Conservation (phyloP, 2,113 vertebrate species). For the Syngnathus typhle region DNA sequence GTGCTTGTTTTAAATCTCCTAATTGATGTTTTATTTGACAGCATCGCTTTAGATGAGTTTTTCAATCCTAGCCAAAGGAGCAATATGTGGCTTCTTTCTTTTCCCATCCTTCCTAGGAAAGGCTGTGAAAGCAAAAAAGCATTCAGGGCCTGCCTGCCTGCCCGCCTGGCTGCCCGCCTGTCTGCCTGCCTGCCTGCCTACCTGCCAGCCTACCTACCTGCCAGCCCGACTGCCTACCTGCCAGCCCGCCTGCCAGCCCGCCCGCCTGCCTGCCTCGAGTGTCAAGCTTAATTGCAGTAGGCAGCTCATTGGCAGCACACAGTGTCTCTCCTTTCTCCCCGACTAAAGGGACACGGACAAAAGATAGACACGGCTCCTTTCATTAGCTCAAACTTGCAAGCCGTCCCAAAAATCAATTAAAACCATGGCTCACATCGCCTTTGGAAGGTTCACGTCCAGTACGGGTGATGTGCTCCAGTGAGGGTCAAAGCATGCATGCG, state of each 20-base stretch:
- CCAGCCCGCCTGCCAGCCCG: not conserved
- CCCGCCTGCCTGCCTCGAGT: constrained; percentile 30
- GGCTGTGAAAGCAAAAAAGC: constrained; percentile 39
- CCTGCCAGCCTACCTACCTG: rapidly evolving
- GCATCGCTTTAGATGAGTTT: too few relatives aligned
- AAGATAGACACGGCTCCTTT: constrained; percentile 46
- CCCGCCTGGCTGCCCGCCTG: too few relatives aligned
- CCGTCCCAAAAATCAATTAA: constrained; percentile 55
- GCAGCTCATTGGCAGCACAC: constrained; percentile 65
- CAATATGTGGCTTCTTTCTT: not conserved
- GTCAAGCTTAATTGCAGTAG: constrained; percentile 60
- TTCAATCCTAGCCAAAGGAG: too few relatives aligned
- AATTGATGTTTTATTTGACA: too few relatives aligned
- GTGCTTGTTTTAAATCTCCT: too few relatives aligned
- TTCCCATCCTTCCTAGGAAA: not conserved
- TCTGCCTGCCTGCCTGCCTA: too few relatives aligned
- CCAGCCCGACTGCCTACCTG: too few relatives aligned
- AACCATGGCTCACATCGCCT: constrained; percentile 38
- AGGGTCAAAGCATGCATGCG: constrained; percentile 15
- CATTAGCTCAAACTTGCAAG: constrained; percentile 46
- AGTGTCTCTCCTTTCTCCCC: constrained; percentile 56
- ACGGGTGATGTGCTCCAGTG: constrained; percentile 1
- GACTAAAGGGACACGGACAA: constrained; percentile 53
- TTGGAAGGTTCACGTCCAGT: constrained; percentile 20
- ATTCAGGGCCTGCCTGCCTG: not conserved